These are phyloP conservation scores for Selenia dentaria DNA, from an alignment of 2,888 invertebrate species.

Conservation along the genomic window DNA sequence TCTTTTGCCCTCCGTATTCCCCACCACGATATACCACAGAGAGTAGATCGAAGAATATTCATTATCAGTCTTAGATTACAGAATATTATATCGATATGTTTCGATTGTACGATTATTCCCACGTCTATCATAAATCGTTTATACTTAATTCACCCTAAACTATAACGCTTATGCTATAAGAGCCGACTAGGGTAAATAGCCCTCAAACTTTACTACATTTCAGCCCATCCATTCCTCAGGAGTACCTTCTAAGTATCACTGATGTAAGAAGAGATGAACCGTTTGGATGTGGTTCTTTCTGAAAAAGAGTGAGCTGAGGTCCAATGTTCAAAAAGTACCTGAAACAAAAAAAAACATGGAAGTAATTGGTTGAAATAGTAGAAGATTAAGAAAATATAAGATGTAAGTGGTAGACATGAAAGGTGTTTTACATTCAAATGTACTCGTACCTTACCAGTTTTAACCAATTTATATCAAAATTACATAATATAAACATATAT, in stretches of 20 bases:
- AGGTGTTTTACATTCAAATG: no score
- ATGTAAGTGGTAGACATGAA: no score
- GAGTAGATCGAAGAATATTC: no score
- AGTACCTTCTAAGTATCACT: conserved; percentile 10
- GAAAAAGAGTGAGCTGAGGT: background rate
- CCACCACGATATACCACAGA: no score
- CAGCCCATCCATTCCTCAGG: conserved; percentile 25
- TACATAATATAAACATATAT: no score
- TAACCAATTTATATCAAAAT: no score
- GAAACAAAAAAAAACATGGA: background rate
- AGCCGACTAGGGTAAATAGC: conserved; percentile 17
- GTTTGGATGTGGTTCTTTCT: conserved; percentile 6
- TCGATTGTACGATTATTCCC: background rate
- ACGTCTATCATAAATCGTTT: conserved; percentile 17
- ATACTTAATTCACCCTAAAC: conserved; percentile 30
- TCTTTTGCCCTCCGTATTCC: no score
- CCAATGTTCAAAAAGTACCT: background rate
- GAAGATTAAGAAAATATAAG: no score
- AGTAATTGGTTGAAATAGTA: no score
- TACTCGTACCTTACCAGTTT: no score
- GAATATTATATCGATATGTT: no score
- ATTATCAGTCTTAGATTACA: no score
- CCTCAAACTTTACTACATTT: conserved; percentile 21
- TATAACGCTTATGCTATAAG: conserved; percentile 27
- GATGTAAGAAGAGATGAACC: background rate